Evolutionary conservation across 1,140 invertebrate species (phyloP).

Genomic region (Drosophila burlai): DNA sequence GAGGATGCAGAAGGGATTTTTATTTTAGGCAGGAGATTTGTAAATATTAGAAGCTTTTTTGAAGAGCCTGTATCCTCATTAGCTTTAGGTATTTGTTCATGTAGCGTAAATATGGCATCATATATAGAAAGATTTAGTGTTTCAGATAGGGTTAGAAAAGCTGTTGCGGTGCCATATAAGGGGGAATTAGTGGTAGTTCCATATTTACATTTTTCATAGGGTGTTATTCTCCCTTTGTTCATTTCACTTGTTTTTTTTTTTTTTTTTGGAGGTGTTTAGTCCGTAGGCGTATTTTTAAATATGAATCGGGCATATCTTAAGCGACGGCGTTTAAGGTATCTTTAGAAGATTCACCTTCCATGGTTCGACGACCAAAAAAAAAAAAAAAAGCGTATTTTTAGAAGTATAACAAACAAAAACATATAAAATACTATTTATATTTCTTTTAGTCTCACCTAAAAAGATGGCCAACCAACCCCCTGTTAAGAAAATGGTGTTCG

Average conservation of each 20-base stretch:
- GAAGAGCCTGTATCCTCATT: background rate
- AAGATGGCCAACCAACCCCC: too few species aligned
- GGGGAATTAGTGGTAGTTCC: background rate
- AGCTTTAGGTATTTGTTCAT: background rate
- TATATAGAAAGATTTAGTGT: background rate
- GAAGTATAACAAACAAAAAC: too few species aligned
- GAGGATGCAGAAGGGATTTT: background rate
- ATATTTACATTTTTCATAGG: background rate
- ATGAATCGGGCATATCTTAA: constrained; percentile 1
- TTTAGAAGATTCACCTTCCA: constrained; percentile 1
- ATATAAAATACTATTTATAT: too few species aligned
- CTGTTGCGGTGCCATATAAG: background rate
- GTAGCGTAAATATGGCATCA: background rate
- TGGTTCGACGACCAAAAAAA: background rate
- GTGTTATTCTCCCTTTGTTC: background rate
- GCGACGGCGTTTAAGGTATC: background rate
- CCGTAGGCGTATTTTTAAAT: background rate
- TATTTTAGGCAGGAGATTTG: background rate
- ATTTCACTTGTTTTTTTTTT: background rate
- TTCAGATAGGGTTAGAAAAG: background rate
- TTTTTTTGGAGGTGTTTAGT: background rate
- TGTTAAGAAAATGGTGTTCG: too few species aligned
- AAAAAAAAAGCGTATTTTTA: too few species aligned
- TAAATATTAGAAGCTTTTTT: background rate
- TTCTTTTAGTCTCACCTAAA: too few species aligned